Conservation (phyloP, 1,140 invertebrate species). For the Drosophila burlai region DNA sequence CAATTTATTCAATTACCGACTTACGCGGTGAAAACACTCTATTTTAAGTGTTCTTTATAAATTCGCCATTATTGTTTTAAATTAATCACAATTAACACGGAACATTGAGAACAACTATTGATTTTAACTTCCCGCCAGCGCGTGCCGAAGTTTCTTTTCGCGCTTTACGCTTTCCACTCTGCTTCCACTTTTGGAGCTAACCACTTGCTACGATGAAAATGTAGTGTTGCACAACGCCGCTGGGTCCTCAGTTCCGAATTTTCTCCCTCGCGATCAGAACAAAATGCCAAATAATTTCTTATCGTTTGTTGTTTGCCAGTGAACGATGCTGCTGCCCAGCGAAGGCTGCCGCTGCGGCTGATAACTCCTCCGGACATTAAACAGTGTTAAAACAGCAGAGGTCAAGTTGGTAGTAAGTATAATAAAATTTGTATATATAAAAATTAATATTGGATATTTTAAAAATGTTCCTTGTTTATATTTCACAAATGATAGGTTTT, state of each 20-base stretch:
- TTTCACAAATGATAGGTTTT: not conserved
- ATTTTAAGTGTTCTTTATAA: not conserved
- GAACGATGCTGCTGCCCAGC: no score
- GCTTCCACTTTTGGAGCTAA: conserved; percentile 7
- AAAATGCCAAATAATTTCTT: no score
- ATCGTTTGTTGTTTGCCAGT: no score
- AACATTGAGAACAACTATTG: conserved; percentile 25
- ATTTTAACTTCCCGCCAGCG: conserved; percentile 26
- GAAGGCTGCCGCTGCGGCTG: no score
- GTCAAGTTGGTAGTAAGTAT: not conserved
- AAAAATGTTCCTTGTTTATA: not conserved
- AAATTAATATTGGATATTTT: not conserved
- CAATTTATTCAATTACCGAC: conserved; percentile 11
- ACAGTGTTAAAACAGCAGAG: conserved; percentile 30
- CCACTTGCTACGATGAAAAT: not conserved
- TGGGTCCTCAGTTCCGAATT: not conserved
- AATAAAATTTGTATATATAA: not conserved
- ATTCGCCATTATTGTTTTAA: conserved; percentile 19
- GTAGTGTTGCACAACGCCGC: conserved; percentile 21
- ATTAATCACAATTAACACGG: conserved; percentile 39
- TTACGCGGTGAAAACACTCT: conserved; percentile 29
- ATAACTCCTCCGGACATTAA: no score
- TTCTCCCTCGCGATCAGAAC: not conserved
- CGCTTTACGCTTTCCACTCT: conserved; percentile 10
- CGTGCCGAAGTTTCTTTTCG: conserved; percentile 42